phyloP scores from a whole-genome alignment of 2,888 invertebrate species.

The Conchocele bisecta region DNA sequence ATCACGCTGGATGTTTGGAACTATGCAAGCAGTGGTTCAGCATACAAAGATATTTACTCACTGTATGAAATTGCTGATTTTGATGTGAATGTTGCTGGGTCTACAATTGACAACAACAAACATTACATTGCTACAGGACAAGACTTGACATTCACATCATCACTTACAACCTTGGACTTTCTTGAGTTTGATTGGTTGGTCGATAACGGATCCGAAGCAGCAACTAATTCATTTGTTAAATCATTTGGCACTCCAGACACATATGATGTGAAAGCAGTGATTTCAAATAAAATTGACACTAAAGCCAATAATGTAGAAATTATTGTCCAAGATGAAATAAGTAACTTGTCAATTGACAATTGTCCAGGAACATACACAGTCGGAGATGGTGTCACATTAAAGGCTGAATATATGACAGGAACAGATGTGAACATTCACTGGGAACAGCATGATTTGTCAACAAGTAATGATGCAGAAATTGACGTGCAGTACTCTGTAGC shows the following conservation, averaged over 20 bases:
- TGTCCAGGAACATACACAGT: constrained; percentile 47
- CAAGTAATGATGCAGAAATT: constrained; percentile 17
- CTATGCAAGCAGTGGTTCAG: constrained; percentile 49
- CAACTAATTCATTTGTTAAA: neutral
- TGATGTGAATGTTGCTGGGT: constrained; percentile 19
- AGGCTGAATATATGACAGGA: constrained; percentile 44
- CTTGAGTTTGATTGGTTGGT: constrained; percentile 31
- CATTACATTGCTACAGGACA: constrained; percentile 27
- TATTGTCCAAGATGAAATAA: constrained; percentile 58
- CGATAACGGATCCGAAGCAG: neutral
- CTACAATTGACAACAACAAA: constrained; percentile 11
- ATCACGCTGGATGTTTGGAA: constrained; percentile 55
- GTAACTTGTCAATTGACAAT: constrained; percentile 39
- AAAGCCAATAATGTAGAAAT: no score
- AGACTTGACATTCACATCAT: constrained; percentile 12
- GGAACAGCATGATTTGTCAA: constrained; percentile 21
- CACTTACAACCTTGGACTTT: constrained; percentile 15
- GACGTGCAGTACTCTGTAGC: constrained; percentile 38
- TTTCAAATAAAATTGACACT: no score
- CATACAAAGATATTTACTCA: constrained; percentile 37
- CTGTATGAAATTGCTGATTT: constrained; percentile 41
- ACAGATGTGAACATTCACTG: constrained; percentile 58
- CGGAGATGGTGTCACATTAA: constrained; percentile 41
- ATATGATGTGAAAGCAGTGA: constrained; percentile 42
- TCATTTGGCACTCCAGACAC: constrained; percentile 36